Conservation (phyloP, 2,797 vertebrate species). For the Antrozous pallidus region DNA sequence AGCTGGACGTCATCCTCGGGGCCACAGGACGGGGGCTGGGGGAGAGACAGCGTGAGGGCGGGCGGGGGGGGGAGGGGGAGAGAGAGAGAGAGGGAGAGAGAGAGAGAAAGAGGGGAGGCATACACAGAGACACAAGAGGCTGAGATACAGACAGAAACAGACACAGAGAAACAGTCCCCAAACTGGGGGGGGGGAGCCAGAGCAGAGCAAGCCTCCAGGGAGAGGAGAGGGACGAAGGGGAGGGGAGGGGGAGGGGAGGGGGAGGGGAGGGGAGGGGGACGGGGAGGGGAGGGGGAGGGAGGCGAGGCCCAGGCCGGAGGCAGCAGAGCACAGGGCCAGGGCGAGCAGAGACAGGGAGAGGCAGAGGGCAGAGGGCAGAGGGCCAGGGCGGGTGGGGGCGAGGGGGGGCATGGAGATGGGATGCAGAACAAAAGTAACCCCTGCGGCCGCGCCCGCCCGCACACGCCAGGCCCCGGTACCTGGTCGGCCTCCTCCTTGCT, state of each 20-base stretch:
- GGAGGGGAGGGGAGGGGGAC: rapidly evolving
- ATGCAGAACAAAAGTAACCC: neutral
- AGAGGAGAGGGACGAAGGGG: too few species aligned
- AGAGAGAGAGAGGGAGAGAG: slow-evolving; percentile 69
- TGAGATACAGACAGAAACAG: rapidly evolving
- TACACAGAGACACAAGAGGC: neutral
- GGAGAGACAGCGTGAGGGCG: slow-evolving; percentile 73
- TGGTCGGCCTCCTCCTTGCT: slow-evolving; percentile 96
- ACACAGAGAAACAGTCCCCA: neutral
- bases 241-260: too few species aligned
- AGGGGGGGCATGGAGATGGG: neutral
- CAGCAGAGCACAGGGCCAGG: neutral
- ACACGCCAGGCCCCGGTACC: slow-evolving; percentile 80
- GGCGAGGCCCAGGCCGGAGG: neutral
- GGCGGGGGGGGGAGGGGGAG: neutral
- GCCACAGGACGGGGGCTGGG: slow-evolving; percentile 79
- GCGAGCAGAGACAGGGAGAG: neutral
- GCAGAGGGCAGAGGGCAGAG: neutral
- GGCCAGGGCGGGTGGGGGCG: rapidly evolving
- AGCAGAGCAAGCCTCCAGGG: too few species aligned
- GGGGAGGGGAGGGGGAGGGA: rapidly evolving
- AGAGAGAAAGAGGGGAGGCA: slow-evolving; percentile 61
- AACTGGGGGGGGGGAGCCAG: neutral
- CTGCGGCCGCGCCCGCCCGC: rapidly evolving
- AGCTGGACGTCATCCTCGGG: slow-evolving; percentile 91